Evolutionary conservation across 2,797 vertebrate species (phyloP), one percentile per base, ranked within the genome.

Genomic region (Cuculus canorus): DNA sequence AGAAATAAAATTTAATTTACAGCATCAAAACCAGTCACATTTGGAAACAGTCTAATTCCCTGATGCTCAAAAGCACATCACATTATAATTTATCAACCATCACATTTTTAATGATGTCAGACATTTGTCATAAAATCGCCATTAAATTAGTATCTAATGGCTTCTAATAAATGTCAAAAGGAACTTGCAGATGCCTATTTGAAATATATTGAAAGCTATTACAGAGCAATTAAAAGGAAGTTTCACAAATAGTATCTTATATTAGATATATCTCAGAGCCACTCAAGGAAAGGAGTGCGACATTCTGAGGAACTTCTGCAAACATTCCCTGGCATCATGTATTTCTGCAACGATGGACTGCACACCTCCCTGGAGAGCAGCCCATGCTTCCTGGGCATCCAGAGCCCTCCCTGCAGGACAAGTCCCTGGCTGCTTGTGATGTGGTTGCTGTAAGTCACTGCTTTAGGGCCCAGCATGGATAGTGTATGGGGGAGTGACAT

Each of bases 91-190:
- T 92, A 81, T 84, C 71, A 87, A 64, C 82, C 68, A 52, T 96
- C 87, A 91, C 70, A 86, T 95, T 96, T 95, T 85, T 86, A 97
- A 96, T 73, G 82, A 84, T 76, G 70, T 92, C 87, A 92, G 77
- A 91, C 82, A 90, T 95, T 95, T 94, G 78, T 82, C 91, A 95
- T 95, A 93, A 93, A 92, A 83, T 92, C 92, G 80, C 69, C 78
- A 68, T 96, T 93, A 96, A 88, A 94, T 70, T 76, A 84, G 47
- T 92, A 93, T 79, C 79, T 96, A 96, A 97, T 93, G 92, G 53
- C 73, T 95, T 84, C 93, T 93, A 96, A 96, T 96, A 96, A 97
- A 97, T 88, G 93, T 95, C 96, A 95, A 86, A 96, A 97, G 30
- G 91, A 96, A 91, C 94, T 96, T 93, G 76, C 66, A 92, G 90